Base-by-base conservation (phyloP, 1,140 invertebrate genomes). In the Drosophila bifasciata region DNA sequence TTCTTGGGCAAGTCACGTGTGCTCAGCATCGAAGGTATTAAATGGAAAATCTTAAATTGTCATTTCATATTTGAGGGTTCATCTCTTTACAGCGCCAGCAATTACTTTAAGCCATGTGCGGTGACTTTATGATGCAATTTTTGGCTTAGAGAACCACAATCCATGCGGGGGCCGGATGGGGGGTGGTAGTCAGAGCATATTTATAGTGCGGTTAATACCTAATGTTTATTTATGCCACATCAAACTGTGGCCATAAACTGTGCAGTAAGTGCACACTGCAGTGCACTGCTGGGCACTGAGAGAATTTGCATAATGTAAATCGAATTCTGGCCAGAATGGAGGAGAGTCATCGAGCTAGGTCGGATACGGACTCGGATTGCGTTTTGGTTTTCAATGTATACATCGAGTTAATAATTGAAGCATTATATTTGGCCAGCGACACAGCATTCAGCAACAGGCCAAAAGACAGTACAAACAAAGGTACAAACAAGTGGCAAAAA, bases 251-350 rank as follows among this genome's bases (percentile, higher is more conserved):
- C 72, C 71, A 60, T 69, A 66, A 63, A 51, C 49, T 55, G 66
- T 55, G 66, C 69, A 79, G 39, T 44, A 62, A 25, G 23, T 25
- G 23, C n/a, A n/a, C n/a, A n/a, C n/a, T n/a, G n/a, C n/a, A 36
- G 11, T 5, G 32, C 11, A 5, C 11, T 11, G 50, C 13, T 21
- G 40, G 16, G 60, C 39, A 44, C n/a, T n/a, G 41, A 1, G 32
- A 36, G 62, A 68, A 86, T 84, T 85, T 85, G 67, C 80, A 84
- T 84, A 80, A 85, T 84, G 76, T 44, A 85, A 84, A 84, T 84
- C 43, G 55, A 52, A 23, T 59, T 53, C 48, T 44, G 43, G 19
- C 7, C 6, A 44, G 43, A 25, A 52, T 67, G 53, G 21, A 59
- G 17, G 63, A 51, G 53, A 25, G 28, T 3, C 28, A 28, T 28